Evolutionary conservation across 1,140 invertebrate genomes (phyloP), one percentile per base, ranked within the genome.

Genomic region (Thrips palmi): DNA sequence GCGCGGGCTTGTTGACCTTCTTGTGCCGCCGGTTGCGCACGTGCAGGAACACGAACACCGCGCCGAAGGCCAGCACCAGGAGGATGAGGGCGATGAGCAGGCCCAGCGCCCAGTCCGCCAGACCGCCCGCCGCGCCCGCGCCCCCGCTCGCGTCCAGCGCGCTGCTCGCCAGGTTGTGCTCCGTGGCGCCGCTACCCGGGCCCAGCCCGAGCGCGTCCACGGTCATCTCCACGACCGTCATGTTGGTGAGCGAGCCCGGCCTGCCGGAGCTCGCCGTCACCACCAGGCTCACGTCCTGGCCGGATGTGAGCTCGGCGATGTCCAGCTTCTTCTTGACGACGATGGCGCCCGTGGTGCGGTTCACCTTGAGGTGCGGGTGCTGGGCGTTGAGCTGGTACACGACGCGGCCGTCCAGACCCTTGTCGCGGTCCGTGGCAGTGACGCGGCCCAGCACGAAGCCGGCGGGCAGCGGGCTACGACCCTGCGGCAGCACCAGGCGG

Each of bases 291-390:
- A 79, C 70, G 45, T 78, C 74, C 48, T 72, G 67, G 1, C 74
- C 72, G 5, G 67, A 60, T 41, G 67, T 66, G 45, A 74, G 65
- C 6, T 65, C 54, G 43, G 59, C 60, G 3, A 43, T 55, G 28
- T 54, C 51, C 7, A 91, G 59, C 52, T 82, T 78, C 49, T 79
- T 76, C 49, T 77, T 81, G 12, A 93, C 64, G 22, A 82, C 70
- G 18, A 96, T 68, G 1, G 78, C 74, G 2, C 92, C 91, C 3
- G 79, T 88, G 1, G 84, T 89, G 44, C 81, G 64, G 54, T 96
- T 93, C 11, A 97, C 71, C 58, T 82, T 81, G 53, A 96, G 92
- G 51, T 86, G 82, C 0, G 76, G 68, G 58, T 87, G 74, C 33
- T 80, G 77, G 0, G 77, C 77, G 7, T 74, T 76, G 10, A 93